Conservation (phyloP, 1,140 invertebrate genomes). For the Drosophila tsacasi region DNA sequence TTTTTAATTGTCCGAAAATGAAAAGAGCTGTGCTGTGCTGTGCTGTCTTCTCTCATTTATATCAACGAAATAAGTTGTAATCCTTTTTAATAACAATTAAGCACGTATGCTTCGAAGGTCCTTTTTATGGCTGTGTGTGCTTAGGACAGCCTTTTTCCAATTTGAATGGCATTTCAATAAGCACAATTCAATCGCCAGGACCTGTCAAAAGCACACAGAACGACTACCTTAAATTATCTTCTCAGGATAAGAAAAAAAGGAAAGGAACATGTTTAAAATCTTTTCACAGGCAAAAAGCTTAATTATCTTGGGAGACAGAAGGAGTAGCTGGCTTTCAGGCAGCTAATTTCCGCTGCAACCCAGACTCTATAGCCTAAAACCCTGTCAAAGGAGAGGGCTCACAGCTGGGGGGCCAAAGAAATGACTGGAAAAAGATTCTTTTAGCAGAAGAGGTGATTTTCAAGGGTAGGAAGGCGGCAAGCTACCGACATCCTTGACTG, state of each 20-base stretch:
- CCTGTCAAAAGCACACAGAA: conserved; percentile 69
- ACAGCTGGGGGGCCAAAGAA: conserved; percentile 19
- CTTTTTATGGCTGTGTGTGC: conserved; percentile 31
- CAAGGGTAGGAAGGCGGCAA: neutral
- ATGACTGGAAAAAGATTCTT: conserved; percentile 34
- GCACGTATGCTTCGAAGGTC: conserved; percentile 62
- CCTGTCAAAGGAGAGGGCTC: conserved; percentile 4
- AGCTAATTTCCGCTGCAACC: conserved; percentile 48
- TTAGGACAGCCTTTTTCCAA: conserved; percentile 49
- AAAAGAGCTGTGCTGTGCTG: conserved; percentile 14
- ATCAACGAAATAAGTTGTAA: conserved; percentile 44
- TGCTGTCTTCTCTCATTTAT: neutral
- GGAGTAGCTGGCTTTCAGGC: conserved; percentile 29
- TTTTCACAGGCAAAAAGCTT: conserved; percentile 53
- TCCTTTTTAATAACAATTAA: conserved; percentile 62
- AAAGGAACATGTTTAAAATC: conserved; percentile 35
- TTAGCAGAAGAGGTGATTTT: conserved; percentile 21
- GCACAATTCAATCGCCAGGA: conserved; percentile 46
- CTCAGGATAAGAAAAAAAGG: neutral
- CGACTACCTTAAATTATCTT: neutral
- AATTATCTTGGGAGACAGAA: conserved; percentile 50
- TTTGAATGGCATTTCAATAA: conserved; percentile 70
- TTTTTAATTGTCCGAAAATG: conserved; percentile 64
- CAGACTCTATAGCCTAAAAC: conserved; percentile 30
- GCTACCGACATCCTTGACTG: conserved; percentile 65